Evolutionary conservation across 2,113 vertebrate genomes (phyloP).

Genomic region (Brachyistius frenatus): DNA sequence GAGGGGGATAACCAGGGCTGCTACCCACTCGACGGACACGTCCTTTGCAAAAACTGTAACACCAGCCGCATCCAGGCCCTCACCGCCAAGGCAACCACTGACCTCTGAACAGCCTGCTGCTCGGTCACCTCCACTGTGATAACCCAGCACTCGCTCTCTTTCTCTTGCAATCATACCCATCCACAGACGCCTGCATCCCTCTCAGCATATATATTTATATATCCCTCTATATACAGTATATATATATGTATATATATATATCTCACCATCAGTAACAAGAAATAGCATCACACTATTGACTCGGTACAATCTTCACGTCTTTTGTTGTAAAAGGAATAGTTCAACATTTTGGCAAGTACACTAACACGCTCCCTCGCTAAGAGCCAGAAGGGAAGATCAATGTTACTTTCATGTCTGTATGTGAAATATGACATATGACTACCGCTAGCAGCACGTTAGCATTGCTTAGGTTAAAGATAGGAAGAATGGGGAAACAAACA

Average conservation of each 20-base stretch:
- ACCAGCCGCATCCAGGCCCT: slow-evolving; percentile 93
- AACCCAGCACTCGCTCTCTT: slow-evolving; percentile 24
- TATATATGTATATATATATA: slow-evolving; percentile 29
- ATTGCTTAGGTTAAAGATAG: too few species aligned
- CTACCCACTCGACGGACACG: slow-evolving; percentile 97
- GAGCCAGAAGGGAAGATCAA: neutral
- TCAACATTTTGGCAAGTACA: neutral
- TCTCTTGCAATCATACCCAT: slow-evolving; percentile 37
- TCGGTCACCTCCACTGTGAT: slow-evolving; percentile 62
- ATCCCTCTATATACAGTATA: neutral
- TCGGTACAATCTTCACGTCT: slow-evolving; percentile 48
- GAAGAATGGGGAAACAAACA: too few species aligned
- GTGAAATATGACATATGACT: neutral
- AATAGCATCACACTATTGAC: slow-evolving; percentile 26
- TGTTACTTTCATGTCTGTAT: neutral
- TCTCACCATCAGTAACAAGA: slow-evolving; percentile 26
- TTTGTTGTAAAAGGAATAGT: neutral
- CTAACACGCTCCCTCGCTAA: too few species aligned
- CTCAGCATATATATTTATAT: slow-evolving; percentile 28
- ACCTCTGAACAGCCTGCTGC: slow-evolving; percentile 88
- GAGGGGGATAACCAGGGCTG: slow-evolving; percentile 99
- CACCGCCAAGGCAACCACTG: slow-evolving; percentile 97
- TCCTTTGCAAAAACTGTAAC: slow-evolving; percentile 99
- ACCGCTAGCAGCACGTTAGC: too few species aligned
- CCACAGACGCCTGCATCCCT: slow-evolving; percentile 52